Evolutionary conservation across 2,113 vertebrate genomes (phyloP).

Genomic region (Poicephalus meyeri): DNA sequence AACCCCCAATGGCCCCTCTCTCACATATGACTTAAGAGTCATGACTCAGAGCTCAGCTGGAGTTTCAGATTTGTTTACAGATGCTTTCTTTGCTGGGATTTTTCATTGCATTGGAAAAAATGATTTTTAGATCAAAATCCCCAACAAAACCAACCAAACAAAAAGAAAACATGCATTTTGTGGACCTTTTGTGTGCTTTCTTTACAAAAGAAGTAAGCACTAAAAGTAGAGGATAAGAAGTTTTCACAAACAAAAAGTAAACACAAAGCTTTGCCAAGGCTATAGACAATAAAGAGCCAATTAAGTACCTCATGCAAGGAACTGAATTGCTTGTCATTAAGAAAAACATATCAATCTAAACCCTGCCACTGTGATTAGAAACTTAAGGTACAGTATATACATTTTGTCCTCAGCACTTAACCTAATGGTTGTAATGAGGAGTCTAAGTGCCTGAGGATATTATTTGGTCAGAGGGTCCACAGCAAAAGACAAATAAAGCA

Average conservation of each 20-base stretch:
- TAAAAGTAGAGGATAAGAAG: neutral
- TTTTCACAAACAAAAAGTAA: neutral
- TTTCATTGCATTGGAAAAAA: neutral
- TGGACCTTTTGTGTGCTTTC: neutral
- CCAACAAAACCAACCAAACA: neutral
- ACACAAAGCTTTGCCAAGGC: neutral
- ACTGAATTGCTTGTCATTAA: conserved; percentile 25
- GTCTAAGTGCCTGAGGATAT: conserved; percentile 7
- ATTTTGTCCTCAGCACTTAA: conserved; percentile 36
- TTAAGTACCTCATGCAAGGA: conserved; percentile 36
- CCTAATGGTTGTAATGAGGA: conserved; percentile 31
- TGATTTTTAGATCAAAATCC: neutral
- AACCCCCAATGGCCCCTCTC: neutral
- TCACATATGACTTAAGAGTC: neutral
- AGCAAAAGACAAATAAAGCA: neutral
- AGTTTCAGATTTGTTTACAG: neutral
- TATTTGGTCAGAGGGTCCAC: conserved; percentile 30
- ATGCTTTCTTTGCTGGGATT: neutral
- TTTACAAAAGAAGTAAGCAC: neutral
- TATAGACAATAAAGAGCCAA: conserved; percentile 29
- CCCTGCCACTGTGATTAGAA: neutral
- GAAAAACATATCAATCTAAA: neutral
- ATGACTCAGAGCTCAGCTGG: neutral
- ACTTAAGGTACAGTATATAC: neutral
- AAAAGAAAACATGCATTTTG: neutral